phyloP scores from a whole-genome alignment of 2,888 invertebrate genomes.

The Caenorhabditis sp. region DNA sequence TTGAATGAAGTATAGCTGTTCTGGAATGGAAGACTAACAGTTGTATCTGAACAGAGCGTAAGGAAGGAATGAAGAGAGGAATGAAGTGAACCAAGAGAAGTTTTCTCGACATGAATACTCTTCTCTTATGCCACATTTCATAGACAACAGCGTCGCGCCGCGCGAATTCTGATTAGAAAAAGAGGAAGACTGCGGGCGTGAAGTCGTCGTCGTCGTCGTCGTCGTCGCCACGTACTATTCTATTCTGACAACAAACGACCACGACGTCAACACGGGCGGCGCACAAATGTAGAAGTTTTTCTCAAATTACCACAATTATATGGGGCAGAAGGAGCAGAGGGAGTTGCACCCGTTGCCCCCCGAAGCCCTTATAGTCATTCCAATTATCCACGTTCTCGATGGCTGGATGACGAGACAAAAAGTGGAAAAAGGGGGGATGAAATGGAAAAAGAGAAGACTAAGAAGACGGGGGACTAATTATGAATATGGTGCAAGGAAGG shows the following conservation, averaged over 20 bases:
- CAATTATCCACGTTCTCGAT: conserved; percentile 15
- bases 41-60: too few relatives aligned
- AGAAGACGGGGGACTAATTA: conserved; percentile 36
- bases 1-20: too few relatives aligned
- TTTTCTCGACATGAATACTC: not conserved
- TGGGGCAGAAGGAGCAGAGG: conserved; percentile 7
- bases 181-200: conserved; percentile 16
- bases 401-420: conserved; percentile 21
- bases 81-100: not conserved
- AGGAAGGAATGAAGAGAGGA: too few relatives aligned
- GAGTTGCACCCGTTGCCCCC: conserved; percentile 8
- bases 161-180: conserved; percentile 42
- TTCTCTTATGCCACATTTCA: not conserved
- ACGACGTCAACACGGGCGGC: conserved; percentile 49
- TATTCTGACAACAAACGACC: conserved; percentile 57
- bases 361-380: conserved; percentile 8
- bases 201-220: too few relatives aligned
- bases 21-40: too few relatives aligned
- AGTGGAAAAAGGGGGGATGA: not conserved
- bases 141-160: not conserved
- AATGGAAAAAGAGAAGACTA: conserved; percentile 4
- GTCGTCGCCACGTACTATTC: conserved; percentile 57
- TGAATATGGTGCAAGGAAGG: conserved; percentile 29
- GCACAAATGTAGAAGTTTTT: conserved; percentile 50
- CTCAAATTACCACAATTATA: conserved; percentile 66